Evolutionary conservation across 2,797 vertebrate species (phyloP), one percentile per base, ranked within the genome.

Genomic region (Hybognathus amarus): DNA sequence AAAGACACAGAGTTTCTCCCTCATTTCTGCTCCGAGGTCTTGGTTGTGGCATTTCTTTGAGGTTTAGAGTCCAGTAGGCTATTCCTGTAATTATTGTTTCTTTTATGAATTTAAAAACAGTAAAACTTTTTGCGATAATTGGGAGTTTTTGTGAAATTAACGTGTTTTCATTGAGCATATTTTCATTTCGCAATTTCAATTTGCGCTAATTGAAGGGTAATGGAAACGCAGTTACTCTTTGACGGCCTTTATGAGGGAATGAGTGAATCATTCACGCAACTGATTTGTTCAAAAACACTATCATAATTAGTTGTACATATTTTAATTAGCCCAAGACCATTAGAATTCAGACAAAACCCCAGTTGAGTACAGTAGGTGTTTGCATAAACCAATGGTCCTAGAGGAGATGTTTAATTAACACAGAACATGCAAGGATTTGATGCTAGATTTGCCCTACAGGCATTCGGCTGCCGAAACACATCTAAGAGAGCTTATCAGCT

Each of bases 371-470:
- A n/a, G n/a, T 50, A 56, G 20, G 27, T 75, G 13, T 77, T 45
- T 61, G 74, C 27, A 42, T 59, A 61, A 61, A 74, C 12, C 71
- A 64, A 20, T 17, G 15, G 40, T 47, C 59, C 75, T 40, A 77
- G 5, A 30, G 11, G 42, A 66, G 27, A n/a, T 78, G 45, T 52
- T 77, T 36, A 79, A 47, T 64, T 45, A 78, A 22, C 61, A 68
- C 22, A 20, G 64, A 13, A 54, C 22, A 36, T 54, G 22, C 20
- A 36, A 52, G 63, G 24, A 27, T 79, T 66, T 78, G 11, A 66
- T 78, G 76, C 45, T 38, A 50, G 45, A 45, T 61, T 69, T n/a
- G 40, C 69, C 56, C 20, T 18, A 38, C 22, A 42, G 66, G 47
- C 36, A 59, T 24, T 33, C 47, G 24, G 27, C 33, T 70, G 24